These are phyloP conservation scores for Xyrichtys novacula DNA, from an alignment of 2,797 vertebrate genomes.

Conservation along the genomic window DNA sequence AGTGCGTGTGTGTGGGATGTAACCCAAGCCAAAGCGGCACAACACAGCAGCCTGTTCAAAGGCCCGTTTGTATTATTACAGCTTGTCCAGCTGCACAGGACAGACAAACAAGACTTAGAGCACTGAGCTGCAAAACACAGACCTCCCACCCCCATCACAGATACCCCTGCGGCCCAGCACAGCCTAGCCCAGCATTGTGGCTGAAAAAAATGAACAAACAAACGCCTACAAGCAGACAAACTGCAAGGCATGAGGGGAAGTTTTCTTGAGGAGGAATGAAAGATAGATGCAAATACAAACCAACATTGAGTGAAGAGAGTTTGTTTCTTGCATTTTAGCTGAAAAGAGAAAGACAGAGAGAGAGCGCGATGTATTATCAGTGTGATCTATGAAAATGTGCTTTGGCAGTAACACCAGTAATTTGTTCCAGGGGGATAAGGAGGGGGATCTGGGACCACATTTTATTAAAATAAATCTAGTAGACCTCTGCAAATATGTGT, in stretches of 20 bases:
- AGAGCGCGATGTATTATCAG: no score
- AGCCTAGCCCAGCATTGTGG: slow-evolving; percentile 66
- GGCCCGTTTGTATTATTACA: slow-evolving; percentile 89
- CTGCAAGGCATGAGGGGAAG: slow-evolving; percentile 55
- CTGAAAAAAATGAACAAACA: slow-evolving; percentile 75
- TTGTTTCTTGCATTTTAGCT: slow-evolving; percentile 16
- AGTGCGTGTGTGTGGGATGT: slow-evolving; percentile 75
- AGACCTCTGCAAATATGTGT: slow-evolving; percentile 64
- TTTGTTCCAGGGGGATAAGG: no score
- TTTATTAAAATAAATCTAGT: slow-evolving; percentile 57
- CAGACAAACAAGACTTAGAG: slow-evolving; percentile 87
- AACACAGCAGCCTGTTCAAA: slow-evolving; percentile 86
- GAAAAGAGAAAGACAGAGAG: slow-evolving; percentile 2
- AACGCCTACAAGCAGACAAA: slow-evolving; percentile 74
- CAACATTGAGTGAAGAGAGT: slow-evolving; percentile 24
- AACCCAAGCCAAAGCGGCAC: slow-evolving; percentile 81
- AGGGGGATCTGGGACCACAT: no score
- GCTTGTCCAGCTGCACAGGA: slow-evolving; percentile 88
- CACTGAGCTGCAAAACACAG: slow-evolving; percentile 80
- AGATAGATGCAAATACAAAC: slow-evolving; percentile 46
- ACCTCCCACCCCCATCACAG: slow-evolving; percentile 77
- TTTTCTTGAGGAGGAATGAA: slow-evolving; percentile 39
- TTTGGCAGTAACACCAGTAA: no score
- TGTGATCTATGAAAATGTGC: no score
- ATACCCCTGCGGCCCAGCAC: slow-evolving; percentile 72